Base-by-base conservation (phyloP, 2,888 invertebrate genomes). In the Odontothrips loti region DNA sequence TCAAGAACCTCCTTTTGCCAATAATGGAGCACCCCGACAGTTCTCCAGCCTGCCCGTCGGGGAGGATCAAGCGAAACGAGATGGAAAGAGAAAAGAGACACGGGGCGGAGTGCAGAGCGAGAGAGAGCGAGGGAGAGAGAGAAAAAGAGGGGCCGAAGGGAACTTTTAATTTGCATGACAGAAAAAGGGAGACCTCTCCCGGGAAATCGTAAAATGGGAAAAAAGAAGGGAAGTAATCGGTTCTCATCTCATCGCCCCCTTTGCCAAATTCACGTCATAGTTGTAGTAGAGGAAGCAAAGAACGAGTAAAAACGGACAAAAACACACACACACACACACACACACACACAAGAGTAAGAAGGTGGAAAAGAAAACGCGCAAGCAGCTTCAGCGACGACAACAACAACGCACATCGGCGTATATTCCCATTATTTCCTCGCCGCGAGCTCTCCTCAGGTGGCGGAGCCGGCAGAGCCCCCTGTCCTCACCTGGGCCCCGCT, bases 161-260 rank as follows among this genome's bases (percentile, higher is more conserved):
- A n/a, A 20, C 63, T 63, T 63, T 63, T 63, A 63, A 63, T 63
- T 63, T 63, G 63, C 63, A 63, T 63, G n/a, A 63, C 63, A 63
- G 63, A n/a, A 63, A n/a, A 63, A 9, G 63, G 63, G 23, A 63
- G 63, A n/a, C 63, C 63, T n/a, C 51, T 51, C 6, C 15, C 10
- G 10, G 51, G 51, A 51, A 51, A 51, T 51, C 51, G 51, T 51
- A 17, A 20, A 51, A 51, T 2, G 51, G 51, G 63, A n/a, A n/a
- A 63, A 63, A n/a, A 63, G 63, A 63, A 63, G 23, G n/a, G 23
- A 63, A 63, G 63, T 63, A 63, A 63, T 63, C 63, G 63, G 20
- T 51, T 51, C 51, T 51, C 1, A n/a, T 3, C 3, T 10, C 63
- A 20, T 20, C 63, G 20, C 6, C 20, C n/a, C 51, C 51, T 51